These are phyloP conservation scores for Diorhabda elongata DNA, from an alignment of 1,140 invertebrate genomes.

Conservation along the genomic window DNA sequence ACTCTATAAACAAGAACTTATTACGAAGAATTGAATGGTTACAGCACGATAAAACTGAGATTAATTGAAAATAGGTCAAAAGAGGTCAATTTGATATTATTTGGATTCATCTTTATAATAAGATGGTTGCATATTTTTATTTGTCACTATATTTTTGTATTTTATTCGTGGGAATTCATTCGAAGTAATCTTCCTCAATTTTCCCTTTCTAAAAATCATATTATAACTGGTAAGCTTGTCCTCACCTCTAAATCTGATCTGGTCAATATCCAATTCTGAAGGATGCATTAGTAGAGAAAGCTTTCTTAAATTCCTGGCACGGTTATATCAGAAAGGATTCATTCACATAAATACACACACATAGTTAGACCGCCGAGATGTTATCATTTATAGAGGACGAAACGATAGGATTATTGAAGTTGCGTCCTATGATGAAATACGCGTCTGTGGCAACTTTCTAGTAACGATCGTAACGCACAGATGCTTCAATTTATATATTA, in stretches of 20 bases:
- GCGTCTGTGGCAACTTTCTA: conserved; percentile 15
- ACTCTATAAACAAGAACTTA: too few relatives aligned
- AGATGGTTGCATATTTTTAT: too few relatives aligned
- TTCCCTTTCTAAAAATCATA: too few relatives aligned
- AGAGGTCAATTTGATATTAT: too few relatives aligned
- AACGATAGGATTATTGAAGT: conserved; percentile 31
- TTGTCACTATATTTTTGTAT: too few relatives aligned
- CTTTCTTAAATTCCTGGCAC: conserved; percentile 23
- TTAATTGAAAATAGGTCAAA: too few relatives aligned
- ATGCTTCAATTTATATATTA: not conserved
- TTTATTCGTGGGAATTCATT: too few relatives aligned
- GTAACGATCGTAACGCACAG: not conserved
- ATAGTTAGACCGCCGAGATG: conserved; percentile 15
- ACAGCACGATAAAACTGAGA: too few relatives aligned
- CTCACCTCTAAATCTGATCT: not conserved
- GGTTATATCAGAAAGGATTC: conserved; percentile 17
- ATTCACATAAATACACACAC: conserved; percentile 8
- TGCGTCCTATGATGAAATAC: conserved; percentile 19
- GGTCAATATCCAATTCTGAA: not conserved
- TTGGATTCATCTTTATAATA: too few relatives aligned
- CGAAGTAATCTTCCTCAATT: too few relatives aligned
- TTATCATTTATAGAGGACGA: conserved; percentile 24
- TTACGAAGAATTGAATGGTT: too few relatives aligned
- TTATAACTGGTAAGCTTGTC: not conserved
- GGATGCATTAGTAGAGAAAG: conserved; percentile 1